phyloP scores from a whole-genome alignment of 2,888 invertebrate species.

The Lithophane leautieri region DNA sequence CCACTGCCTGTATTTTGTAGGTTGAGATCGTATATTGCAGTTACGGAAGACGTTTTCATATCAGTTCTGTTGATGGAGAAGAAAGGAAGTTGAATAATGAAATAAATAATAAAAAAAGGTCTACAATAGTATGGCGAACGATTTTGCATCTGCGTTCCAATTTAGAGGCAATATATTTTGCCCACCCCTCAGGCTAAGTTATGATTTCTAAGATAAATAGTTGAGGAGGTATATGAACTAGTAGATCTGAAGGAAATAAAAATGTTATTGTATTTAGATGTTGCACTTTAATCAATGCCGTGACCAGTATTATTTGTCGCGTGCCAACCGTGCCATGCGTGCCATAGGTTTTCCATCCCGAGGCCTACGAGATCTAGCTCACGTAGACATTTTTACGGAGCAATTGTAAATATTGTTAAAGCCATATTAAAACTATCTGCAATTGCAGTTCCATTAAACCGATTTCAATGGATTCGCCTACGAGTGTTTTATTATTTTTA shows the following conservation, averaged over 20 bases:
- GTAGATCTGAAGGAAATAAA: neutral
- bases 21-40: conserved; percentile 42
- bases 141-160: neutral
- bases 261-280: neutral
- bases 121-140: neutral
- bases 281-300: conserved; percentile 2
- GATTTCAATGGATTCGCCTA: neutral
- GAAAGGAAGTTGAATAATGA: conserved; percentile 24
- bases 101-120: conserved; percentile 17
- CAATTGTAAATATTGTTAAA: conserved; percentile 10
- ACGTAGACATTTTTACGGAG: conserved; percentile 16
- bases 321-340: neutral
- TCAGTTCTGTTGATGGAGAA: conserved; percentile 9
- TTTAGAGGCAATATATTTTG: neutral
- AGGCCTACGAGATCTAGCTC: neutral
- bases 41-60: conserved; percentile 43
- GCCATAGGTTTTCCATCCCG: neutral
- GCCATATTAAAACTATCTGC: neutral
- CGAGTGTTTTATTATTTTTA: neutral
- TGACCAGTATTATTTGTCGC: conserved; percentile 12
- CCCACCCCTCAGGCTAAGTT: neutral
- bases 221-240: neutral
- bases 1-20: conserved; percentile 47
- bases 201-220: neutral
- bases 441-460: neutral